phyloP scores from a whole-genome alignment of 2,113 vertebrate genomes.

The Nyctereutes procyonoides region DNA sequence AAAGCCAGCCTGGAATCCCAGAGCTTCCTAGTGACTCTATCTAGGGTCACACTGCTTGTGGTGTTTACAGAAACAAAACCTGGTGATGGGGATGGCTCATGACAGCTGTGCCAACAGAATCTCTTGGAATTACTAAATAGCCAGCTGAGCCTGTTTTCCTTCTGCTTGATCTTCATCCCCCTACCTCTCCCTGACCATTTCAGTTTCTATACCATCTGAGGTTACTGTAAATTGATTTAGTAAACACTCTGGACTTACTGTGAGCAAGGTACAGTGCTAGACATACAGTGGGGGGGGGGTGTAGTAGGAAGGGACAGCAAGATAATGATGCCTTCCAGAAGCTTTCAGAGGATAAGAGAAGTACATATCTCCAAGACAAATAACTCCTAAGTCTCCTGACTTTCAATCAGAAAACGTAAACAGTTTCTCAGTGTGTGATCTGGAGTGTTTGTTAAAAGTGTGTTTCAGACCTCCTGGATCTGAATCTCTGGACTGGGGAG shows the following conservation, averaged over 20 bases:
- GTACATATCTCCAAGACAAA: not conserved
- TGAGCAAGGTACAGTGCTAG: not conserved
- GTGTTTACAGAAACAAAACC: not conserved
- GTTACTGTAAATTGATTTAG: not conserved
- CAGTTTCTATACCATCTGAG: not conserved
- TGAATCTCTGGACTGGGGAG: not conserved
- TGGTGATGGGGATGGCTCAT: not conserved
- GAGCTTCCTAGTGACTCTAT: not conserved
- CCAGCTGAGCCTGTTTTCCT: not conserved
- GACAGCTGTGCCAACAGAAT: not conserved
- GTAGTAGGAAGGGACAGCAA: not conserved
- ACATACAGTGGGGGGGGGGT: not conserved
- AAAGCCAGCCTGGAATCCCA: not conserved
- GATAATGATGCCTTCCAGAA: not conserved
- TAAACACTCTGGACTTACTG: not conserved
- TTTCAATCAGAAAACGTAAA: not conserved
- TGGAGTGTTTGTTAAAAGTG: not conserved
- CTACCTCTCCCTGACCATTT: not conserved
- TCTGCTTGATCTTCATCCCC: not conserved
- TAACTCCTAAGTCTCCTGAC: not conserved
- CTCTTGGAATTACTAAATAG: not conserved
- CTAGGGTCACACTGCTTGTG: not conserved
- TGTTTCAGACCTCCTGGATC: not conserved
- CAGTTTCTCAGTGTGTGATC: not conserved
- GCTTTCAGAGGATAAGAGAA: not conserved